These are phyloP conservation scores for Polymixis flavicincta DNA, from an alignment of 2,888 invertebrate genomes.

Conservation along the genomic window DNA sequence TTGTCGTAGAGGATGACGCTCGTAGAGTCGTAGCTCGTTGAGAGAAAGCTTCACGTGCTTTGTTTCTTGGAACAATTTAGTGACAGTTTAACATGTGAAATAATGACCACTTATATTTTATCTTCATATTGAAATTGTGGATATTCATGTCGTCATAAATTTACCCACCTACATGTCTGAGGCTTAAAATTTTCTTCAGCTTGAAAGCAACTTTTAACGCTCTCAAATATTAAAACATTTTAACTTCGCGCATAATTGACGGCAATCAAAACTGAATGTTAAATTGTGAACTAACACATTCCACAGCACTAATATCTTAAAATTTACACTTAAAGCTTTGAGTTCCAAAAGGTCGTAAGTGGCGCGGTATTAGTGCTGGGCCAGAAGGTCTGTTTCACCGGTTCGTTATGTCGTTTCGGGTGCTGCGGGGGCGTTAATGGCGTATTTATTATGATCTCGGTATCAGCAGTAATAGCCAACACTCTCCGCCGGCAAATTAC, in stretches of 20 bases:
- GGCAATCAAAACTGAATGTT: constrained; percentile 62
- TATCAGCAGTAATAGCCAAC: constrained; percentile 90
- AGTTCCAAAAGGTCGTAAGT: constrained; percentile 57
- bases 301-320: constrained; percentile 75
- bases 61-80: constrained; percentile 15
- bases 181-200: neutral
- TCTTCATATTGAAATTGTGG: neutral
- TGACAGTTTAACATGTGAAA: neutral
- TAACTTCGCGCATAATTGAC: constrained; percentile 60
- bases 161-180: neutral
- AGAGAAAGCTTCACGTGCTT: constrained; percentile 9
- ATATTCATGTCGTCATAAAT: neutral
- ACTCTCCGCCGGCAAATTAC: constrained; percentile 90
- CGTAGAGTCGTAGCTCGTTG: neutral
- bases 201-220: constrained; percentile 20
- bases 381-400: constrained; percentile 59
- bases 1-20: constrained; percentile 13
- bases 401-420: constrained; percentile 88
- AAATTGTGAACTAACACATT: constrained; percentile 67
- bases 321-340: constrained; percentile 74
- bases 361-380: constrained; percentile 40
- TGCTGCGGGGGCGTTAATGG: constrained; percentile 90
- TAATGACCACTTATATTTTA: neutral
- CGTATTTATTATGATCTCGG: constrained; percentile 91
- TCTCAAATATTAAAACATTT: constrained; percentile 57